A percentile compares a stretch with the other conserved stretches of the same genome.
Evolutionary conservation across 1,140 invertebrate species (phyloP).

Genomic region (Chrysomallon squamiferum): DNA sequence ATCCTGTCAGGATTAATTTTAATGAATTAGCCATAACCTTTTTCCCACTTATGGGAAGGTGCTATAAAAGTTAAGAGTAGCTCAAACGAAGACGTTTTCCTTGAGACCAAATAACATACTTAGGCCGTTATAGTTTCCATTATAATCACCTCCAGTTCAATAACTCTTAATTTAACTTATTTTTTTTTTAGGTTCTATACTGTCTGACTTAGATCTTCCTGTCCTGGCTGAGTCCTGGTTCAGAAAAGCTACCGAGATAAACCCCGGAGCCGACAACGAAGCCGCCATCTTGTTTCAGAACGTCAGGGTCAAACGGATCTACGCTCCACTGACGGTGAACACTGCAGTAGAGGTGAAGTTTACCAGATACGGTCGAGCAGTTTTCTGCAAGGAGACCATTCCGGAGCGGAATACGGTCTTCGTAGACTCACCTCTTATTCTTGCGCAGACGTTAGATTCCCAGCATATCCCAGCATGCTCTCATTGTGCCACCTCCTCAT

Average conservation of each 20-base stretch:
- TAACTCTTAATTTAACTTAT: too few relatives aligned
- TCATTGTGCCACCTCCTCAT: constrained; percentile 37
- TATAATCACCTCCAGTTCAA: too few relatives aligned
- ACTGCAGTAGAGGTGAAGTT: constrained; percentile 24
- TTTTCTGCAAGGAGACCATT: constrained; percentile 24
- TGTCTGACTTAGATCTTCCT: constrained; percentile 34
- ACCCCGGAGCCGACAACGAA: neutral
- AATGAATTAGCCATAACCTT: too few relatives aligned
- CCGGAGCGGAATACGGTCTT: constrained; percentile 32
- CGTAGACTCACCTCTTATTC: constrained; percentile 29
- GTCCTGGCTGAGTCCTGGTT: constrained; percentile 43
- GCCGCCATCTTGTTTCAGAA: constrained; percentile 38
- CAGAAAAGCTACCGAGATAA: constrained; percentile 19
- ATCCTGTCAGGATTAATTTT: too few relatives aligned
- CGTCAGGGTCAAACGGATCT: constrained; percentile 38
- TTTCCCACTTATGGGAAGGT: too few relatives aligned
- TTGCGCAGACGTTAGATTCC: constrained; percentile 36
- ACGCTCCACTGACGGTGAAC: constrained; percentile 31
- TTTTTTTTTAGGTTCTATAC: constrained; percentile 26
- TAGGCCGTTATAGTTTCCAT: too few relatives aligned
- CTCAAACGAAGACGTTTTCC: too few relatives aligned
- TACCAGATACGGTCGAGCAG: constrained; percentile 31
- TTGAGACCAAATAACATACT: too few relatives aligned
- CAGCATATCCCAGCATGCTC: constrained; percentile 30
- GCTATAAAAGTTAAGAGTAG: too few relatives aligned